phyloP scores from a whole-genome alignment of 1,140 invertebrate species.

The Drosophila bifasciata region DNA sequence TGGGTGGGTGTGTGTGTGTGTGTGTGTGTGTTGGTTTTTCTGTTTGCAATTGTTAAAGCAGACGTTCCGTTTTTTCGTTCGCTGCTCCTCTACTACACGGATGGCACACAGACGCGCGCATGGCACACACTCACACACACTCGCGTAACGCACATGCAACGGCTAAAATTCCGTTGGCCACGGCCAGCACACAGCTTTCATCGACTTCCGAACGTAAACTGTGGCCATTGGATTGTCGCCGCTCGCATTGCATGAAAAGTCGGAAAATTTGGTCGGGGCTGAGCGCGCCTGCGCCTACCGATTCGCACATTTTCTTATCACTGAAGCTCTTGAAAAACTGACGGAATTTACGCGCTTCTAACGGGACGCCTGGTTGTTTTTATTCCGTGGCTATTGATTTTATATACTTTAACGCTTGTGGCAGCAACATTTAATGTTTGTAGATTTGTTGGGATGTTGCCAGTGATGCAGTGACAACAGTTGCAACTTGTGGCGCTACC shows the following conservation, averaged over 20 bases:
- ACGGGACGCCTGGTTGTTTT: slow-evolving; percentile 26
- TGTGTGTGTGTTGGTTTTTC: slow-evolving; percentile 19
- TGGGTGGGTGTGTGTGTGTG: slow-evolving; percentile 6
- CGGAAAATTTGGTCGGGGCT: slow-evolving; percentile 6
- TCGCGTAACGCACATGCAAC: slow-evolving; percentile 65
- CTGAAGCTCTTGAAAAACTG: slow-evolving; percentile 39
- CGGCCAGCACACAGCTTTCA: slow-evolving; percentile 59
- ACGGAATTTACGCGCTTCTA: slow-evolving; percentile 49
- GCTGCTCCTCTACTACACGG: slow-evolving; percentile 36
- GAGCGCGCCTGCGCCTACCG: slow-evolving; percentile 42
- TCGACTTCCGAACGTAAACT: slow-evolving; percentile 69
- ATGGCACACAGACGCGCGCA: slow-evolving; percentile 22
- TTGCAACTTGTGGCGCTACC: no score
- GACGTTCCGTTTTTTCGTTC: slow-evolving; percentile 31
- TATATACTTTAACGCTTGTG: slow-evolving; percentile 9
- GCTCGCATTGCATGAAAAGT: slow-evolving; percentile 1
- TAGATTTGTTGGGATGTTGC: no score
- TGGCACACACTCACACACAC: slow-evolving; percentile 16
- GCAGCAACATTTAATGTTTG: no score
- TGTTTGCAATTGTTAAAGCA: slow-evolving; percentile 16
- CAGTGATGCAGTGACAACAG: not conserved
- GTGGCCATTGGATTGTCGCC: slow-evolving; percentile 22
- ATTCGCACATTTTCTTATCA: slow-evolving; percentile 37
- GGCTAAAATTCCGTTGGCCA: slow-evolving; percentile 54
- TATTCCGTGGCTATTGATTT: slow-evolving; percentile 58